A percentile compares a stretch with the other conserved stretches of the same genome.
Conservation (phyloP, 2,113 vertebrate genomes). For the Siniperca knerii region DNA sequence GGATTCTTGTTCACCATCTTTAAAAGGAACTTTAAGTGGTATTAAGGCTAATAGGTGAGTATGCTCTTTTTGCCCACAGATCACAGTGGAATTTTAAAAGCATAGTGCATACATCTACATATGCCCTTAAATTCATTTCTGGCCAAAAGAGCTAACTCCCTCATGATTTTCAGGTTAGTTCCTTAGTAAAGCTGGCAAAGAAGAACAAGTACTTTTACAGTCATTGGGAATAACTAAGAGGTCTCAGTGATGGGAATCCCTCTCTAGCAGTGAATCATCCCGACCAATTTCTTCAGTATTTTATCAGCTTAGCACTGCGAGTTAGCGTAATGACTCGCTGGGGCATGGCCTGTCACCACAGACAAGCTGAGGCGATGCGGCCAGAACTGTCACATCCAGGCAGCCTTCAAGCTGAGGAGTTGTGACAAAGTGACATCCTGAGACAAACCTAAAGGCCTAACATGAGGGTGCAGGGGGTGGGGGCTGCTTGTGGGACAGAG, state of each 20-base stretch:
- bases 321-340: constrained; percentile 75
- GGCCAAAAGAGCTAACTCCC: constrained; percentile 19
- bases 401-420: constrained; percentile 75
- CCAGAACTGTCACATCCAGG: constrained; percentile 78
- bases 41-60: constrained; percentile 32
- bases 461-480: constrained; percentile 51
- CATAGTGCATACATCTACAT: constrained; percentile 35
- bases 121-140: constrained; percentile 15
- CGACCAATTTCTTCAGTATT: constrained; percentile 58
- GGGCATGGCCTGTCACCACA: constrained; percentile 72
- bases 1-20: constrained; percentile 32
- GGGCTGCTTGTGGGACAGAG: constrained; percentile 53
- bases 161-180: constrained; percentile 52
- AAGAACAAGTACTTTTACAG: constrained; percentile 64
- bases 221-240: constrained; percentile 67
- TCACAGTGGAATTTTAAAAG: constrained; percentile 14
- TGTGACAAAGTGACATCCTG: constrained; percentile 78
- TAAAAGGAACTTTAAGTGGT: constrained; percentile 30
- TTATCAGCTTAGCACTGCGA: constrained; percentile 73
- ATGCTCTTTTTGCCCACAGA: constrained; percentile 24
- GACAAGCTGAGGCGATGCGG: constrained; percentile 69
- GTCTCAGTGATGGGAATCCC: constrained; percentile 64
- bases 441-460: constrained; percentile 75
- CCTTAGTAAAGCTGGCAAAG: constrained; percentile 37
- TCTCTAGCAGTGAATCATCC: constrained; percentile 54